phyloP scores from a whole-genome alignment of 2,797 vertebrate species.

The Glyptemys insculpta region DNA sequence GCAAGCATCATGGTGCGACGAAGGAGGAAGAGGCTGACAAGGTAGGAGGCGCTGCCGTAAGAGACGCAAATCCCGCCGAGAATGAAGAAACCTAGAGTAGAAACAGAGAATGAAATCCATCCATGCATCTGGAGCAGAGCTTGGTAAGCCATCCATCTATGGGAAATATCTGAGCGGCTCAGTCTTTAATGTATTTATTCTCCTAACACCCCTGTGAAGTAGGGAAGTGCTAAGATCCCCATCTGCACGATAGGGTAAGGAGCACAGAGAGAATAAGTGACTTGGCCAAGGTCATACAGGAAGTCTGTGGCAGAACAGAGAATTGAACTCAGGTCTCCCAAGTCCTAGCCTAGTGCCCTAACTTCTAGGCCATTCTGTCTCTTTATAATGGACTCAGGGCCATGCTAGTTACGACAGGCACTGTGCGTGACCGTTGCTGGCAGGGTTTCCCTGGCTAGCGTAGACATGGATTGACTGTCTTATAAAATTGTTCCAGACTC shows the following conservation, averaged over 20 bases:
- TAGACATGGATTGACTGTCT: neutral
- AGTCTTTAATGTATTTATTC: neutral
- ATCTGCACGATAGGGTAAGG: neutral
- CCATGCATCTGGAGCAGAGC: neutral
- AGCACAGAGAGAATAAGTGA: neutral
- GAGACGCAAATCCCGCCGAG: conserved; percentile 90
- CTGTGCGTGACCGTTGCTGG: neutral
- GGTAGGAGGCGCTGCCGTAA: conserved; percentile 87
- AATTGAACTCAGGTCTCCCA: neutral
- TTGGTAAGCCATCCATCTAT: too few relatives aligned
- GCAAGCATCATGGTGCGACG: conserved; percentile 90
- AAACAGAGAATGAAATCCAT: neutral
- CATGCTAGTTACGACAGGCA: neutral
- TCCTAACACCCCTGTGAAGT: neutral
- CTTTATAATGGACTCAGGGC: neutral
- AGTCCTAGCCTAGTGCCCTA: neutral
- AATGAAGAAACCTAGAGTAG: conserved; percentile 88
- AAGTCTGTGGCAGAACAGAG: neutral
- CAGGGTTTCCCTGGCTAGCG: neutral
- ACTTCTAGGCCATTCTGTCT: neutral
- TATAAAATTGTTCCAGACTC: neutral
- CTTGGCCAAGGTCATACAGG: neutral
- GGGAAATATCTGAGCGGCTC: neutral
- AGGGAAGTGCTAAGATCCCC: neutral
- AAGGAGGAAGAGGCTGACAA: conserved; percentile 84